Conservation (phyloP, 2,888 invertebrate species). For the Drosophila affinis region DNA sequence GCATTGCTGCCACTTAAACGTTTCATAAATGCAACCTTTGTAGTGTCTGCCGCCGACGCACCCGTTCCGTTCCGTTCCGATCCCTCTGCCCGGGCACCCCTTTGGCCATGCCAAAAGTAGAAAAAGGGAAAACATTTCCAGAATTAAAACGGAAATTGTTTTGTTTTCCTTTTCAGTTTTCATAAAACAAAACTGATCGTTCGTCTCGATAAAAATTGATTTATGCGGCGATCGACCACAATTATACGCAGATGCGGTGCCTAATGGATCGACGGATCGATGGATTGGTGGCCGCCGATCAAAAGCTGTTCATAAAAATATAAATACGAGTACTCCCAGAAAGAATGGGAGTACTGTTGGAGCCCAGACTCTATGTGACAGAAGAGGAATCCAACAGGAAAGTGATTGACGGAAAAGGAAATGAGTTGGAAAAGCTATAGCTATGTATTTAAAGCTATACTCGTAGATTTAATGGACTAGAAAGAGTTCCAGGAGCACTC, state of each 20-base stretch:
- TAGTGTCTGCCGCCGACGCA: conserved; percentile 60
- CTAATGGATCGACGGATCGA: conserved; percentile 77
- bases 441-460: too few species aligned
- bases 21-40: conserved; percentile 80
- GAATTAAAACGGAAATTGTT: conserved; percentile 69
- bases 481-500: neutral
- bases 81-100: conserved; percentile 31
- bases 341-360: conserved; percentile 8
- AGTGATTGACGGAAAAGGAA: neutral
- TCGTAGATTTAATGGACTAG: too few species aligned
- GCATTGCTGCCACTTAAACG: conserved; percentile 77
- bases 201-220: conserved; percentile 79
- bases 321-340: conserved; percentile 20
- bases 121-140: conserved; percentile 55
- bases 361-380: neutral
- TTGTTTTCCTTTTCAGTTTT: conserved; percentile 52
- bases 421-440: too few species aligned
- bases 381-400: neutral
- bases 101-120: conserved; percentile 56
- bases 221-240: conserved; percentile 78
- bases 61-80: conserved; percentile 20
- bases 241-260: conserved; percentile 78
- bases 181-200: conserved; percentile 81
- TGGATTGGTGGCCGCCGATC: conserved; percentile 34
- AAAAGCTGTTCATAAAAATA: conserved; percentile 30